phyloP scores from a whole-genome alignment of 2,888 invertebrate genomes.

The Nomada ferruginata region DNA sequence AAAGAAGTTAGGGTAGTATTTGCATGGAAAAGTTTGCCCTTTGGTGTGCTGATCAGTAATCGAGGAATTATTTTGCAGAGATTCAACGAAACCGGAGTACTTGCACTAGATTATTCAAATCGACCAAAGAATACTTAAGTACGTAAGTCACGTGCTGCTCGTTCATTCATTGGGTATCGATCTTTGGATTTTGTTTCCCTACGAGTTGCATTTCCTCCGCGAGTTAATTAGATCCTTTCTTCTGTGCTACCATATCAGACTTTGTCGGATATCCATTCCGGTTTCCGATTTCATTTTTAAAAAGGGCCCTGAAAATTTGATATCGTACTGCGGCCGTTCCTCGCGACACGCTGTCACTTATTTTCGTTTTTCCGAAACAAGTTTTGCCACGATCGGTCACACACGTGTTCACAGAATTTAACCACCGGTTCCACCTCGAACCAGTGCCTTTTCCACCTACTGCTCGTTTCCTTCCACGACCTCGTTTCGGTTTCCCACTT shows the following conservation, averaged over 20 bases:
- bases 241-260: too few species aligned
- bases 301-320: too few species aligned
- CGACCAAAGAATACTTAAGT: not conserved
- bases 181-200: not conserved
- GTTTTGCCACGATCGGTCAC: not conserved
- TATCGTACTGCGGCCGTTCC: not conserved
- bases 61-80: not conserved
- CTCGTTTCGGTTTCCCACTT: slow-evolving; percentile 66
- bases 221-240: not conserved
- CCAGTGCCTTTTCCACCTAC: slow-evolving; percentile 51
- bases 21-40: not conserved
- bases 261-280: too few species aligned
- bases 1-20: not conserved
- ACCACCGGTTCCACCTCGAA: slow-evolving; percentile 20
- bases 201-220: not conserved
- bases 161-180: not conserved
- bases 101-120: slow-evolving; percentile 4
- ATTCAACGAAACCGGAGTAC: not conserved
- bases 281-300: too few species aligned
- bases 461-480: slow-evolving; percentile 66
- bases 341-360: not conserved
- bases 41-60: not conserved
- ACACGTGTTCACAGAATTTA: not conserved
- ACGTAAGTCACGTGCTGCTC: not conserved
- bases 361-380: not conserved